Conservation (phyloP, 2,113 vertebrate species). For the crab-eating macaque (Macaca fascicularis) region T2T-MFA8v1.1 NC_088381.1:81653501-81654000, state of each 20-base stretch:
- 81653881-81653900: fast-evolving
- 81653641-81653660: neutral
- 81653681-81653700: neutral
- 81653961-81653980: neutral
- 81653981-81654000: neutral
- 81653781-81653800: neutral
- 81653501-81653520: too few species aligned
- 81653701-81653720: neutral
- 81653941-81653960: too few species aligned
- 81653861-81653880: neutral
- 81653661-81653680: neutral
- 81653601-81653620: neutral
- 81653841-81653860: neutral
- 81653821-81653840: neutral
- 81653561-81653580: neutral
- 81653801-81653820: neutral
- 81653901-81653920: neutral
- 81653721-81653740: neutral
- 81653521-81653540: fast-evolving
- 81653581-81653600: neutral
- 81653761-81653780: fast-evolving
- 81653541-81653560: neutral
- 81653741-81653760: neutral
- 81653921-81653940: neutral
- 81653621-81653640: neutral